Evolutionary conservation across 2,888 invertebrate species (phyloP), one percentile per base, ranked within the genome.

Genomic region (Lasioglossum vierecki): DNA sequence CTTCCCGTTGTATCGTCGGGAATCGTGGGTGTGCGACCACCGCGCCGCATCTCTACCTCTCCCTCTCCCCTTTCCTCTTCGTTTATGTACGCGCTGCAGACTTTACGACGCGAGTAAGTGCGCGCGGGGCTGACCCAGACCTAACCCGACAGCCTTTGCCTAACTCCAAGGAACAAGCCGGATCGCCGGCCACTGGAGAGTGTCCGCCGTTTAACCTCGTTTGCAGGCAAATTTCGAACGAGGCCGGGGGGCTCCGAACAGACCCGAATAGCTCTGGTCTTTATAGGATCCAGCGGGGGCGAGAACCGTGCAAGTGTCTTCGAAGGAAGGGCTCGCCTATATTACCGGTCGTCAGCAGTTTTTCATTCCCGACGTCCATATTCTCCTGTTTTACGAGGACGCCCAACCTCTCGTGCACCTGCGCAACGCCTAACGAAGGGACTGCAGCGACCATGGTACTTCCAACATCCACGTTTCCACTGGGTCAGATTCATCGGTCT

Each of bases 141-240:
- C 30, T 30, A 6, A 30, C 30, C 63, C 63, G 30, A 18, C 63
- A 63, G 30, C 5, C 63, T 30, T 26, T 30, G 63, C 15, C 63
- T 63, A 63, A 63, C 63, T 15, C 63, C 15, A 6, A 30, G 15
- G 30, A 63, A 63, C 30, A 18, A 18, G 30, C 70, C 76, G 74
- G 83, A 73, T 72, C 82, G 73, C 66, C 63, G 49, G 13, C 46
- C 74, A 72, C 79, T 68, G 68, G 30, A 60, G 71, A 30, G 73
- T 70, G 18, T 57, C 41, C 60, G 79, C 49, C 75, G 81, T 83
- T 87, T 91, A 92, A 91, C 88, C 91, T 91, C 90, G 89, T 92
- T 91, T 91, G 82, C 88, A 91, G 89, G 90, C 83, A 91, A 91
- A 90, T 92, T 90, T n/a, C n/a, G n/a, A 57, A n/a, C 89, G 91